phyloP scores from a whole-genome alignment of 2,113 vertebrate genomes.

The Paedocypris sp. region DNA sequence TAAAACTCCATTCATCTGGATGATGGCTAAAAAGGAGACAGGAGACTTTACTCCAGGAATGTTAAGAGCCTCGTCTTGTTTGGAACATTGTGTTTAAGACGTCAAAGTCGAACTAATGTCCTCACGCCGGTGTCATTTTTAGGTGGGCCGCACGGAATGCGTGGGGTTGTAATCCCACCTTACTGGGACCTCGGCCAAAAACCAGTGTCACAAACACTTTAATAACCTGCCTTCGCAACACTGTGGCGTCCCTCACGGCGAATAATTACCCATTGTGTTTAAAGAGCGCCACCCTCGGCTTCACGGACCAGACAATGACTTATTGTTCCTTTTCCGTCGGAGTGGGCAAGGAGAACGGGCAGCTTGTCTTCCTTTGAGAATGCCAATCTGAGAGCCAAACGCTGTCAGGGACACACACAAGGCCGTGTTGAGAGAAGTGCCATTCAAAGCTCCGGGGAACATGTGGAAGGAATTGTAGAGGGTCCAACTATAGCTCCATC shows the following conservation, averaged over 20 bases:
- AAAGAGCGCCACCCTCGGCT: constrained; percentile 12
- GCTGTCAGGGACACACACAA: constrained; percentile 31
- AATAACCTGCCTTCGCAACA: background rate
- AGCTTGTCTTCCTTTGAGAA: constrained; percentile 5
- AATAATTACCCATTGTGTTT: constrained; percentile 6
- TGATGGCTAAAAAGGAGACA: background rate
- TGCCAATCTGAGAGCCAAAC: constrained; percentile 1
- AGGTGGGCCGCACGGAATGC: background rate
- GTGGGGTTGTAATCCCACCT: background rate
- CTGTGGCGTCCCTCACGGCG: background rate
- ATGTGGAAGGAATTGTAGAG: constrained; percentile 17
- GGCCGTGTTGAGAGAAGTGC: constrained; percentile 1
- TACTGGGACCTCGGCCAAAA: background rate
- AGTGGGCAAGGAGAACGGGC: constrained; percentile 10
- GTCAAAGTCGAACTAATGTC: background rate
- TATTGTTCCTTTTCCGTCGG: background rate
- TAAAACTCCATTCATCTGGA: background rate
- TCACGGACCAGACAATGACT: constrained; percentile 6
- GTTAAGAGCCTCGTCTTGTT: background rate
- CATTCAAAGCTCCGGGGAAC: constrained; percentile 23
- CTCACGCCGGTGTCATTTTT: background rate
- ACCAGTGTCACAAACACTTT: background rate
- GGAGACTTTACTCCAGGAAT: background rate
- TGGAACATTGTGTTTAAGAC: background rate
- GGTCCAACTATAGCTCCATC: no score